Conservation (phyloP, 2,888 invertebrate genomes). For the Ceramica pisi region DNA sequence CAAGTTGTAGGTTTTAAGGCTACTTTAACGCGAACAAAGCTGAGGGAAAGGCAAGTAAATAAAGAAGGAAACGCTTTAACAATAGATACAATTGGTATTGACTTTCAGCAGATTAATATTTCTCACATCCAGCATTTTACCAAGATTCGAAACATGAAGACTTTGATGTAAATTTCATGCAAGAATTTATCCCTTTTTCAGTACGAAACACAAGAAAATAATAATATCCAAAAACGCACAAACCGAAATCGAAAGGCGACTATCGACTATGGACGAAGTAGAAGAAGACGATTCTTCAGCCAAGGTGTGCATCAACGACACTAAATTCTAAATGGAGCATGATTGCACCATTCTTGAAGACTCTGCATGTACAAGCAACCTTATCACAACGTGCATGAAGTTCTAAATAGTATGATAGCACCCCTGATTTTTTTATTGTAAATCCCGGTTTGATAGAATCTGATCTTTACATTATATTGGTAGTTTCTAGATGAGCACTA, state of each 20-base stretch:
- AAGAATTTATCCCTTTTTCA: conserved; percentile 65
- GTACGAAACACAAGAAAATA: conserved; percentile 93
- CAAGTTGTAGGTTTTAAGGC: background rate
- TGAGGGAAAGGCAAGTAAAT: no score
- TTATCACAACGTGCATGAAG: conserved; percentile 51
- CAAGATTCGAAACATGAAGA: no score
- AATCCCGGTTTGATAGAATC: conserved; percentile 20
- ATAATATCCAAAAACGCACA: conserved; percentile 93
- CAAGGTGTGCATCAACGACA: conserved; percentile 89
- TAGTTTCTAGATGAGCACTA: conserved; percentile 44
- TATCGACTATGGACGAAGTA: conserved; percentile 97
- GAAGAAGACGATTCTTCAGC: conserved; percentile 93
- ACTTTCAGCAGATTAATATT: no score
- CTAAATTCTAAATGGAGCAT: conserved; percentile 85
- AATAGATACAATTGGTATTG: no score
- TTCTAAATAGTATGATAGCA: conserved; percentile 45
- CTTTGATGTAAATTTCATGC: background rate
- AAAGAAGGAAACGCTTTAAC: no score
- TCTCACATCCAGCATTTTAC: no score
- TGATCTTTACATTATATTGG: conserved; percentile 5
- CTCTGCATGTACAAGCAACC: conserved; percentile 63
- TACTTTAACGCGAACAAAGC: no score
- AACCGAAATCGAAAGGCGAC: conserved; percentile 91
- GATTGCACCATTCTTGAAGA: conserved; percentile 62
- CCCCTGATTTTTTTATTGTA: conserved; percentile 43